Evolutionary conservation across 2,888 invertebrate species (phyloP).

Genomic region (Vanessa cardui): DNA sequence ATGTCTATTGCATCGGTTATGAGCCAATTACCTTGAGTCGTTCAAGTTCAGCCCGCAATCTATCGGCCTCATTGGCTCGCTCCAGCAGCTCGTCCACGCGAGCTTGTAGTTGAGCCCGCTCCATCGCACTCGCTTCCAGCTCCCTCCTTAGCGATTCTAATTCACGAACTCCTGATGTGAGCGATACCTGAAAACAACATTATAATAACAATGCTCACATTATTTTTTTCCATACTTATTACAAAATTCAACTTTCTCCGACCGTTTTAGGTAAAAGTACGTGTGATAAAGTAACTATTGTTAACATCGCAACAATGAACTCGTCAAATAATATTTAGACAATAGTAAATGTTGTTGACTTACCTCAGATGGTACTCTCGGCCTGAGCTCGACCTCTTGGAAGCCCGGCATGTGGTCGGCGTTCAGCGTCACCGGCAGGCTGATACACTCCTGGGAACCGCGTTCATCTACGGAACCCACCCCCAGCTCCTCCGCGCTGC

Average conservation of each 20-base stretch:
- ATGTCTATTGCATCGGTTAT: too few species aligned
- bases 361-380: slow-evolving; percentile 76
- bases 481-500: slow-evolving; percentile 74
- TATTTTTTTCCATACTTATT: background rate
- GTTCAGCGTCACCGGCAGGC: slow-evolving; percentile 75
- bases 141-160: slow-evolving; percentile 85
- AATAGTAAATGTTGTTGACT: slow-evolving; percentile 37
- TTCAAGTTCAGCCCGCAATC: slow-evolving; percentile 86
- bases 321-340: background rate
- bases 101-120: slow-evolving; percentile 85
- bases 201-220: background rate
- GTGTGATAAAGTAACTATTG: slow-evolving; percentile 16
- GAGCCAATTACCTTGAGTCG: slow-evolving; percentile 84
- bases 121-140: slow-evolving; percentile 85
- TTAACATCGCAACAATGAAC: slow-evolving; percentile 10
- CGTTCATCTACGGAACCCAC: slow-evolving; percentile 66
- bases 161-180: slow-evolving; percentile 81
- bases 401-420: slow-evolving; percentile 77
- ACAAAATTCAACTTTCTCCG: background rate
- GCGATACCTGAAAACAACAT: slow-evolving; percentile 53
- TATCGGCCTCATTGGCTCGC: slow-evolving; percentile 86
- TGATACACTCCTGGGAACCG: slow-evolving; percentile 77
- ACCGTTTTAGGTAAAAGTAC: slow-evolving; percentile 16
- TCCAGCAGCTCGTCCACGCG: slow-evolving; percentile 84
- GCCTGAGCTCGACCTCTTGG: slow-evolving; percentile 75